Evolutionary conservation across 1,140 invertebrate genomes (phyloP).

Genomic region (silkworm (Bombyx mori)): DNA sequence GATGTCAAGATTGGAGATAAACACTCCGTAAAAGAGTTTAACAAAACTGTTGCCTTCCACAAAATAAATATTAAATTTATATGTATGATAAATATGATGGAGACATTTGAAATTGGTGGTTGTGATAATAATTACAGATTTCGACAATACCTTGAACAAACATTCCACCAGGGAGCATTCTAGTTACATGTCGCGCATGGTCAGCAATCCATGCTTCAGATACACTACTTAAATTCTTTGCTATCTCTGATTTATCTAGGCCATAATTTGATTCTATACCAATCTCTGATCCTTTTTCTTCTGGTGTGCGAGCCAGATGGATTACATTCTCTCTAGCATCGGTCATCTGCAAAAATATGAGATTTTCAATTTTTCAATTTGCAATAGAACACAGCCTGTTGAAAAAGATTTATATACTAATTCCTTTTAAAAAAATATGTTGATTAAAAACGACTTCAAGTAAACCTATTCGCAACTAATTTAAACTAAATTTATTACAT

Average conservation of each 20-base stretch:
- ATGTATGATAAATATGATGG: no score
- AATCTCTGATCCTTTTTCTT: slow-evolving; percentile 56
- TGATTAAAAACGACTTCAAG: no score
- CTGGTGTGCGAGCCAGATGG: slow-evolving; percentile 80
- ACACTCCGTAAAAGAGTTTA: no score
- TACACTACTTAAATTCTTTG: slow-evolving; percentile 55
- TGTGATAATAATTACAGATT: no score
- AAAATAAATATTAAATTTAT: no score
- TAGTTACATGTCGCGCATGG: slow-evolving; percentile 80
- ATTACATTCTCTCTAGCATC: slow-evolving; percentile 79
- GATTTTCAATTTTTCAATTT: neutral
- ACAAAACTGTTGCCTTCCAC: no score
- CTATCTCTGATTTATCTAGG: slow-evolving; percentile 34
- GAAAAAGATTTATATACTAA: neutral
- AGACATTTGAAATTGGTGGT: no score
- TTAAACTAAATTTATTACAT: slow-evolving; percentile 16
- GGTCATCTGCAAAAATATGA: slow-evolving; percentile 58
- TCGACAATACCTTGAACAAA: slow-evolving; percentile 74
- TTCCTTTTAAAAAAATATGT: no score
- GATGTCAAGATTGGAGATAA: no score
- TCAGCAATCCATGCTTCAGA: slow-evolving; percentile 77
- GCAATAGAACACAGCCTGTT: neutral
- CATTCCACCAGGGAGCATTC: slow-evolving; percentile 88
- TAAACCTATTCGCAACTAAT: no score
- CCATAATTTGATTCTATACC: slow-evolving; percentile 38